Base-by-base conservation (phyloP, 1,140 invertebrate species). In the Drosophila auraria region DNA sequence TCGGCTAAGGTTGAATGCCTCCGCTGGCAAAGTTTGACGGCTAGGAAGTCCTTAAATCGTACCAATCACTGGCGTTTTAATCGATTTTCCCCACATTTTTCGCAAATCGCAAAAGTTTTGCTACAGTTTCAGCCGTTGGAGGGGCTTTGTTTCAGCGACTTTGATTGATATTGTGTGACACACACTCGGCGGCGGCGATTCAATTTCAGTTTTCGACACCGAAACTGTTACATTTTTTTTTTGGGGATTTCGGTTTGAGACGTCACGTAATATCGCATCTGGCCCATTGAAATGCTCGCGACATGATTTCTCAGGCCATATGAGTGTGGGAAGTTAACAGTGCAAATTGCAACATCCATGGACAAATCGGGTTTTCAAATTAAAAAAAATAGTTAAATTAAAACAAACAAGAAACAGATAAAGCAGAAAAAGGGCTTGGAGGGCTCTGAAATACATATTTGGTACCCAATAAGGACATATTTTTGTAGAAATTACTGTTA, bases 151-250 rank as follows among this genome's bases (percentile, higher is more conserved):
- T 78, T 63, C 49, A 30, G 57, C 38, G 56, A 72, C 50, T 87
- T 78, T 89, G 72, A 89, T 87, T 89, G 83, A 87, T 89, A 89
- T 89, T 89, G 76, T 82, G 56, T 83, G 77, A 70, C 77, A 66
- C 64, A 65, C 60, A 73, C 54, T 57, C 36, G 36, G 36, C 45
- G 53, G 44, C 65, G 50, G 44, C 65, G 62, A 44, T 76, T 75
- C 20, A 36, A 68, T 70, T 79, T 79, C 27, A 77, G 64, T 84
- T 84, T 81, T 78, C 78, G 57, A 56, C 74, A 78, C 60, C 47
- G 51, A 61, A 44, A 54, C 56, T 14, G 20, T 54, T 70, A 38
- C 38, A 44, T 42, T 62, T 60, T 54, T 50, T 51, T 61, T 56
- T 44, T 30, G 0, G 3, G 47, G 36, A 36, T 64, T 78, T 65